phyloP scores from a whole-genome alignment of 2,113 vertebrate genomes.

The Coreoperca whiteheadi region DNA sequence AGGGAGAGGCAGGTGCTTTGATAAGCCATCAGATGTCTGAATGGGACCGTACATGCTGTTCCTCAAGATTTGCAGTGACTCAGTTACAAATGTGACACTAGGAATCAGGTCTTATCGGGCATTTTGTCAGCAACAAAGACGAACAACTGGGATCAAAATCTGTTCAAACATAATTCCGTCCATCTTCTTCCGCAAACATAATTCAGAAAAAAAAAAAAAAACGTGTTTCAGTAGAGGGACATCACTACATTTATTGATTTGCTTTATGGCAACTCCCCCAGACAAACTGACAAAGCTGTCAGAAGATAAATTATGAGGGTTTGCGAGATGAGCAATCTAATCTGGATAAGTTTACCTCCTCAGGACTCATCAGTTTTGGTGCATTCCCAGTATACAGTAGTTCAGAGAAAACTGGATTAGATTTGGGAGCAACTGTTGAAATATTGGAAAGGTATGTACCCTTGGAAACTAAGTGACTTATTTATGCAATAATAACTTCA shows the following conservation, averaged over 20 bases:
- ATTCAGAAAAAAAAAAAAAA: no score
- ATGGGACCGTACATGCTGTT: background rate
- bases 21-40: background rate
- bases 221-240: no score
- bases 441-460: background rate
- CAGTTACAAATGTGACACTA: background rate
- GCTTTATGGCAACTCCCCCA: no score
- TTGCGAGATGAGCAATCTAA: background rate
- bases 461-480: background rate
- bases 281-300: no score
- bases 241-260: background rate
- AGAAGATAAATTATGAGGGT: no score
- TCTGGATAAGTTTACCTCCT: background rate
- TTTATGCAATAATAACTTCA: background rate
- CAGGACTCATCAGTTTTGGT: background rate
- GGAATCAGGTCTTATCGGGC: background rate
- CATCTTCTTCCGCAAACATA: no score
- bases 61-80: background rate
- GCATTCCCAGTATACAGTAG: background rate
- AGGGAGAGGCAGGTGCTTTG: background rate
- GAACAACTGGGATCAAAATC: background rate
- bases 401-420: no score
- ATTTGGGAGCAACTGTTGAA: background rate
- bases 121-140: background rate
- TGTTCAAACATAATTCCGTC: background rate